phyloP scores from a whole-genome alignment of 2,888 invertebrate genomes.

The Azorinus chamasolen region DNA sequence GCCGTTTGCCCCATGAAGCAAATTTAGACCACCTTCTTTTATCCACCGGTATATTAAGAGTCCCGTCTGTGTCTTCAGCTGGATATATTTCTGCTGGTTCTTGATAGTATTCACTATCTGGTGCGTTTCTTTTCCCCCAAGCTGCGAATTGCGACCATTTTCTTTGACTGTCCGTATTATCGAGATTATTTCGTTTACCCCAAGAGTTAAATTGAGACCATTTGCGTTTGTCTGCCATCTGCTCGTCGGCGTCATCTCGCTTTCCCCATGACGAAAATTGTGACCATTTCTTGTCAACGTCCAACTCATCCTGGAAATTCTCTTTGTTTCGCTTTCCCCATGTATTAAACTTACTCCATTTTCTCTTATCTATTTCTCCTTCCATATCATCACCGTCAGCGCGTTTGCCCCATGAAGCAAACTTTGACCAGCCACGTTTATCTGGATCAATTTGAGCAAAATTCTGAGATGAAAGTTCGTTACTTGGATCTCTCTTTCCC shows the following conservation, averaged over 20 bases:
- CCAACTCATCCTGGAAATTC: slow-evolving; percentile 3
- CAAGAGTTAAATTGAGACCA: slow-evolving; percentile 54
- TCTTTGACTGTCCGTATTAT: slow-evolving; percentile 13
- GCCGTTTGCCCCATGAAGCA: slow-evolving; percentile 55
- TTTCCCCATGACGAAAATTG: slow-evolving; percentile 49
- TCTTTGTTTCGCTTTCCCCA: slow-evolving; percentile 46
- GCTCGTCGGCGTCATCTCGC: slow-evolving; percentile 11
- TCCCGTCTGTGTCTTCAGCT: slow-evolving; percentile 9
- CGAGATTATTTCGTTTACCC: slow-evolving; percentile 46
- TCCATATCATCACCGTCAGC: slow-evolving; percentile 1
- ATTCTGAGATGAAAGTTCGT: neutral
- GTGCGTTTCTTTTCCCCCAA: slow-evolving; percentile 51
- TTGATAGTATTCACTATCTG: neutral
- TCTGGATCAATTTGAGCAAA: slow-evolving; percentile 12
- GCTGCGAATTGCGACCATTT: slow-evolving; percentile 54
- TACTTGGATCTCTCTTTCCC: slow-evolving; percentile 30
- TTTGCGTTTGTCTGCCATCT: slow-evolving; percentile 40
- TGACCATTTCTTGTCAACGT: slow-evolving; percentile 42
- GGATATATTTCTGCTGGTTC: neutral
- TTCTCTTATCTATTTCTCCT: slow-evolving; percentile 30
- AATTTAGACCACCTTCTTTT: slow-evolving; percentile 54
- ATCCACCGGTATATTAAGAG: slow-evolving; percentile 16
- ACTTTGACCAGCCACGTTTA: slow-evolving; percentile 45
- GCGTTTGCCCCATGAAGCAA: slow-evolving; percentile 58
- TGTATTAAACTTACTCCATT: slow-evolving; percentile 38